Evolutionary conservation across 2,888 invertebrate species (phyloP).

Genomic region (Caenorhabditis doughertyi): DNA sequence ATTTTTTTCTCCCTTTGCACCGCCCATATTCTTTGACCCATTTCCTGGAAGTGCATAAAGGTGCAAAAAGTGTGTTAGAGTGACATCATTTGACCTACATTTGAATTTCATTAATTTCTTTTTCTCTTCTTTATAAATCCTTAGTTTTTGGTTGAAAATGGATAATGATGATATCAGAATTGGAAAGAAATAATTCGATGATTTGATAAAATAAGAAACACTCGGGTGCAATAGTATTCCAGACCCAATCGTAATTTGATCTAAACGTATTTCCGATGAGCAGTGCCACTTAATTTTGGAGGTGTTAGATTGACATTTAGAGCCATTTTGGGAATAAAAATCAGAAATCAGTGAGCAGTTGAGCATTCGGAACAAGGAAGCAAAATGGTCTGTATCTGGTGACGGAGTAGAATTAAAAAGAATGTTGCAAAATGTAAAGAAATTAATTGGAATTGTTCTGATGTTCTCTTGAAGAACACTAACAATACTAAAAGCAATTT

Average conservation of each 20-base stretch:
- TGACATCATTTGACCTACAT: slow-evolving; percentile 58
- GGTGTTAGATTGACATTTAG: slow-evolving; percentile 16
- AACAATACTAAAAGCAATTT: background rate
- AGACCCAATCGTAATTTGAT: slow-evolving; percentile 21
- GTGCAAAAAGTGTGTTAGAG: slow-evolving; percentile 22
- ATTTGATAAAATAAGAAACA: slow-evolving; percentile 38
- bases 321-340: background rate
- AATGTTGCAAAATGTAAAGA: background rate
- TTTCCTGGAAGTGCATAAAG: slow-evolving; percentile 3
- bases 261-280: slow-evolving; percentile 31
- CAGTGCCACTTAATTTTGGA: background rate
- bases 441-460: slow-evolving; percentile 3
- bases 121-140: slow-evolving; percentile 15
- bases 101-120: slow-evolving; percentile 43
- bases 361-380: slow-evolving; percentile 4
- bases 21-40: background rate
- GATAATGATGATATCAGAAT: slow-evolving; percentile 46
- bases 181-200: slow-evolving; percentile 47
- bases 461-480: slow-evolving; percentile 1
- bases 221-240: background rate
- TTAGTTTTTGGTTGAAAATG: slow-evolving; percentile 2
- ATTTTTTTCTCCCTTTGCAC: background rate
- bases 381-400: background rate
- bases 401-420: background rate
- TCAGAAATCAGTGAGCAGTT: slow-evolving; percentile 46